Base-by-base conservation (phyloP, 1,140 invertebrate genomes). In the Mactra quadrangularis region DNA sequence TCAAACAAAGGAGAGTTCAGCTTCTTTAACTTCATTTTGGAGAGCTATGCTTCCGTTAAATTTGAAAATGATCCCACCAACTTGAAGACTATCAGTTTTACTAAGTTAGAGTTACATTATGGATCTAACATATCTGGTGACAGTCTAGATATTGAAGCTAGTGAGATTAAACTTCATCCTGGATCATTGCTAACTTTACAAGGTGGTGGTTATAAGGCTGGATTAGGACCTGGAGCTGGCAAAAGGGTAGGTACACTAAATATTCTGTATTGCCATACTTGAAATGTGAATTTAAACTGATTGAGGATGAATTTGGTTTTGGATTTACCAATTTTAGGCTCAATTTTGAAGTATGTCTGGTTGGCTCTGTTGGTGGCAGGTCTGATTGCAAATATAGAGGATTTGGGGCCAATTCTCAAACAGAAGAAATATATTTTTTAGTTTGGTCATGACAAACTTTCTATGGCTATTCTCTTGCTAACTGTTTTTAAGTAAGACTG, bases 81-180 rank as follows among this genome's bases (percentile, higher is more conserved):
- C 7, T 76, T 85, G 19, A 85, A 87, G 22, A 62, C 45, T 3
- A 83, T 89, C 17, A 77, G 79, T n/a, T 72, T 90, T 35, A 86
- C 86, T 4, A 71, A 50, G 0, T 60, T 90, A 82, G 88, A 90
- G 45, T 29, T 89, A 27, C 83, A 88, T 68, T 90, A 90, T 75
- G 82, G 79, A 35, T 79, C 87, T 3, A 59, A 64, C 4, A 74
- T 90, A 15, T 62, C 59, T 52, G 86, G 84, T 35, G 70, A 87
- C 41, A 85, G 53, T 45, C 84, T 90, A 4, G 38, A 84, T 29
- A 52, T 90, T 29, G 64, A 77, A 57, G 84, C 84, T 59, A 90
- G 88, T 59, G 83, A 88, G 22, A 70, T 90, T 25, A 64, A 74
- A 0, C 62, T 90, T 29, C 85, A 87, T 27, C 89, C 88, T 50